These are phyloP conservation scores for roundworm (Caenorhabditis elegans) DNA, from an alignment of 1,140 invertebrate species.

Conservation along the genomic window WBcel235 BX284603.4:8527001-8527500, in stretches of 20 bases:
- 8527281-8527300: neutral
- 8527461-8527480: neutral
- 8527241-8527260: constrained; percentile 19
- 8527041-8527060: constrained; percentile 5
- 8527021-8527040: neutral
- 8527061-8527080: neutral
- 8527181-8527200: neutral
- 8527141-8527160: neutral
- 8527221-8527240: neutral
- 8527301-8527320: neutral
- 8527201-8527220: constrained; percentile 8
- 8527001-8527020: constrained; percentile 37
- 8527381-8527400: neutral
- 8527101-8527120: neutral
- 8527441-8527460: no score
- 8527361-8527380: neutral
- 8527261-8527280: constrained; percentile 11
- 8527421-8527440: no score
- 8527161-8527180: constrained; percentile 17
- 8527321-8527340: neutral
- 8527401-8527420: neutral
- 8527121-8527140: neutral
- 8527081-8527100: constrained; percentile 5
- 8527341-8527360: neutral
- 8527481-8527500: neutral